Evolutionary conservation across 23 tunicate species (phyloP).

Genomic region (Trididemnum clinides): DNA sequence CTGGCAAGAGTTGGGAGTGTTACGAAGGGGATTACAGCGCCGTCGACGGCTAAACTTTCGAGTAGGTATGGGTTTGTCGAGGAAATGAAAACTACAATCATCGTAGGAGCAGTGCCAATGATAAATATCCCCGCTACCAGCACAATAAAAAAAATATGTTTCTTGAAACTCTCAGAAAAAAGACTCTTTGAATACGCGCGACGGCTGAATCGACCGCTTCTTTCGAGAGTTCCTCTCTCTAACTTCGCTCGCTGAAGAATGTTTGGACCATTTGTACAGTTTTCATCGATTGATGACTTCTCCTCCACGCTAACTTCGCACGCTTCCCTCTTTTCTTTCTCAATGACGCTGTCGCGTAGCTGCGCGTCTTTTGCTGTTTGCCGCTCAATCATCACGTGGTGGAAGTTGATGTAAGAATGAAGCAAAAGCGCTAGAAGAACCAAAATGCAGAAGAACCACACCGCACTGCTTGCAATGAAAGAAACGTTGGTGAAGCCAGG

Average conservation of each 20-base stretch:
- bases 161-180: background rate
- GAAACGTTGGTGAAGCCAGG: slow-evolving; percentile 2
- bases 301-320: background rate
- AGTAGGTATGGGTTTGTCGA: background rate
- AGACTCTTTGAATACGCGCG: background rate
- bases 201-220: background rate
- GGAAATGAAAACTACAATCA: background rate
- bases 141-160: background rate
- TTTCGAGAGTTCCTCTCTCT: background rate
- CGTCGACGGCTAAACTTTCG: background rate
- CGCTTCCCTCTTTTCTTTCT: background rate
- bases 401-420: background rate
- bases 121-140: background rate
- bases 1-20: background rate
- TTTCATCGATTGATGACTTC: background rate
- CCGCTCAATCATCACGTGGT: background rate
- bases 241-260: background rate
- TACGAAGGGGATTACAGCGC: background rate
- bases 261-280: background rate
- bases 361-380: background rate
- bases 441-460: slow-evolving; percentile 7
- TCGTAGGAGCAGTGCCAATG: background rate
- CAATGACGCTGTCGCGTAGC: background rate
- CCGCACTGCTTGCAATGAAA: background rate
- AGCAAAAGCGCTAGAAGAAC: background rate